Evolutionary conservation across 1,140 invertebrate species (phyloP), one percentile per base, ranked within the genome.

Genomic region (Drosophila ogumai): DNA sequence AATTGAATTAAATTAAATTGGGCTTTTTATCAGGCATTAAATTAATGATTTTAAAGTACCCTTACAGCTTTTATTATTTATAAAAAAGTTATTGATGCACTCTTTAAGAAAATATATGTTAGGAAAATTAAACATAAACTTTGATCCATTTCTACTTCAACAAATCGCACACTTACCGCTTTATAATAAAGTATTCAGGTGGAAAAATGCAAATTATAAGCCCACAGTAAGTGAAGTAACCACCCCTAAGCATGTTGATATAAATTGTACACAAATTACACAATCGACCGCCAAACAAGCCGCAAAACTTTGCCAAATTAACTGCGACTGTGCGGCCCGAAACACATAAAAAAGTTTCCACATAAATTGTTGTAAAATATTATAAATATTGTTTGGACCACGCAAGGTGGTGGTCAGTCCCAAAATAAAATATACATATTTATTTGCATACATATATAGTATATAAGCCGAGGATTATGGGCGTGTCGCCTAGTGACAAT

Each of bases 271-370:
- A 67, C 58, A 82, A 82, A 79, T 79, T 73, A 82, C 80, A 79
- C 75, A 82, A 82, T 82, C 82, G 80, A 79, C 80, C 80, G 80
- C 80, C 80, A 78, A 81, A 81, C 72, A 81, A 69, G 72, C 72
- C 78, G 65, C 78, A 81, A 81, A 82, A 77, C 59, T 82, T 82
- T 64, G 69, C 22, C 75, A 82, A 82, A 82, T 82, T 82, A 82
- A 79, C 80, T 82, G 58, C 34, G 59, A 60, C 74, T 69, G 44
- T 65, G 49, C 22, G 55, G 36, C 61, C 76, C 76, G 6, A 22
- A 58, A 58, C 55, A 52, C 75, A 63, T 61, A 61, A 77, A 79
- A 79, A 82, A 73, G 80, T 82, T 82, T 82, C 13, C 38, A 82
- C 75, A 82, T 82, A 82, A 82, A 82, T 82, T 82, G 34, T 58